phyloP scores from a whole-genome alignment of 1,140 invertebrate genomes.

The Apocrypta bakeri region DNA sequence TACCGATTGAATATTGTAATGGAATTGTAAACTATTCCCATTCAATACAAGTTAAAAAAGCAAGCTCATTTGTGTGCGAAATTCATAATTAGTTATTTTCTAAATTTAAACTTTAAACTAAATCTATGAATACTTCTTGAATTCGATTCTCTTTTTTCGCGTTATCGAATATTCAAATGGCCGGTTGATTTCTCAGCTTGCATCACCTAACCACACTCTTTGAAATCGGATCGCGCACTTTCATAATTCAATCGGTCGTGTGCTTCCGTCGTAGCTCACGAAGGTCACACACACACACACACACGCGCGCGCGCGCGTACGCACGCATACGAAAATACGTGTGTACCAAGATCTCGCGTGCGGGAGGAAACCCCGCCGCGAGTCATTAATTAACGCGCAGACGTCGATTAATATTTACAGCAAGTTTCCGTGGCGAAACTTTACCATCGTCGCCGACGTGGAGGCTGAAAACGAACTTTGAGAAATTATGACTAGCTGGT shows the following conservation, averaged over 20 bases:
- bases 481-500: conserved; percentile 51
- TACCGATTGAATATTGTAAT: no score
- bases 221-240: conserved; percentile 49
- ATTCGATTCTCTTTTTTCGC: no score
- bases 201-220: neutral
- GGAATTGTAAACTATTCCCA: no score
- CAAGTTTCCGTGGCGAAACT: conserved; percentile 26
- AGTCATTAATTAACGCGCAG: conserved; percentile 46
- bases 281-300: neutral
- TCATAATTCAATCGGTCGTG: conserved; percentile 39
- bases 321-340: neutral
- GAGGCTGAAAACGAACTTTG: conserved; percentile 11
- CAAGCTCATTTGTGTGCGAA: no score
- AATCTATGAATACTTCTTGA: no score
- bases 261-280: conserved; percentile 31
- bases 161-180: conserved; percentile 34
- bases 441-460: neutral
- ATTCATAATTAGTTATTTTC: conserved; percentile 16
- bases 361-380: conserved; percentile 18
- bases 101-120: no score
- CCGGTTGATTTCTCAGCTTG: conserved; percentile 38
- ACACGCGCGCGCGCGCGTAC: neutral
- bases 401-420: conserved; percentile 52
- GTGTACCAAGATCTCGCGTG: neutral
- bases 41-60: no score